phyloP scores from a whole-genome alignment of 2,113 vertebrate species.

The Heterotis niloticus region DNA sequence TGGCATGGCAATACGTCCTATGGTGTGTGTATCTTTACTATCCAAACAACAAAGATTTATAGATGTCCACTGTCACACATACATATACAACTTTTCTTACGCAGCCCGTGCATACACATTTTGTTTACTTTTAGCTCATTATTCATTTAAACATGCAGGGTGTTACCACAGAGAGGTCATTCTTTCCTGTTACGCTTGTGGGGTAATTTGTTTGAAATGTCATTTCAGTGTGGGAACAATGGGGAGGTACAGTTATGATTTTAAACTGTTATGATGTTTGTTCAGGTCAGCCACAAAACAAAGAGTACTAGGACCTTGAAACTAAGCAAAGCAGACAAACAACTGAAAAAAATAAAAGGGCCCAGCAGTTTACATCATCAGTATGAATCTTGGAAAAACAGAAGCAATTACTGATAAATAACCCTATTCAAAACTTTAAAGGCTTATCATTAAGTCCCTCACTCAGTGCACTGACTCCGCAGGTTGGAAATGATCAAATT shows the following conservation, averaged over 20 bases:
- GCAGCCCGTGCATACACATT: constrained; percentile 26
- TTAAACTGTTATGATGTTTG: too few relatives aligned
- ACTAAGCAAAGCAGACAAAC: too few relatives aligned
- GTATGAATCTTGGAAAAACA: too few relatives aligned
- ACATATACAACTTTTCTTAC: constrained; percentile 39
- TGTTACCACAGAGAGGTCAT: constrained; percentile 29
- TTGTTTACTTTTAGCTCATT: constrained; percentile 49
- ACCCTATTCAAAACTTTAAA: too few relatives aligned
- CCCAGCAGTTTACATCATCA: too few relatives aligned
- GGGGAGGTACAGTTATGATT: background rate
- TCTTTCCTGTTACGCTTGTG: constrained; percentile 22
- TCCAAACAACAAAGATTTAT: constrained; percentile 61
- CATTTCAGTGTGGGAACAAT: background rate
- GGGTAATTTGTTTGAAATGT: background rate
- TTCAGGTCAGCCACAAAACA: background rate
- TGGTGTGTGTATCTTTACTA: constrained; percentile 48
- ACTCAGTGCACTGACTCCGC: too few relatives aligned
- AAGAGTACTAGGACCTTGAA: background rate
- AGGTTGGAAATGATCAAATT: too few relatives aligned
- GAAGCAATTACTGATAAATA: too few relatives aligned
- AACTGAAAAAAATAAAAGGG: too few relatives aligned
- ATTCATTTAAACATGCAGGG: constrained; percentile 15
- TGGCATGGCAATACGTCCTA: constrained; percentile 41
- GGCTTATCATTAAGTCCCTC: too few relatives aligned
- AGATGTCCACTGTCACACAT: constrained; percentile 43